These are phyloP conservation scores for Pandemis heparana DNA, from an alignment of 2,888 invertebrate genomes.

Conservation along the genomic window DNA sequence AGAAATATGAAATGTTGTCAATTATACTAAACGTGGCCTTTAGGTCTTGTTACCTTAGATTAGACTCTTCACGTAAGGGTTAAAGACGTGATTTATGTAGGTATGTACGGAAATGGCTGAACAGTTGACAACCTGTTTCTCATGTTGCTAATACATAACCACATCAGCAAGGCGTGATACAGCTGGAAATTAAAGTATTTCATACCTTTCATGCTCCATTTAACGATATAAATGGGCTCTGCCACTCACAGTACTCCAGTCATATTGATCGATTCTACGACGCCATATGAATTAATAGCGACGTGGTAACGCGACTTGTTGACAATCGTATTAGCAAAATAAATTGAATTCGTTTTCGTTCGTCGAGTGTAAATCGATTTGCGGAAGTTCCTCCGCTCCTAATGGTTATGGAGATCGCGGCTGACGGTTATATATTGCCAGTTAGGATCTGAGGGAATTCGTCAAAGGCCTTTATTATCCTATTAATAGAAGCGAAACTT, in stretches of 20 bases:
- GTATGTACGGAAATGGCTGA: too few relatives aligned
- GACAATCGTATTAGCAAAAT: slow-evolving; percentile 33
- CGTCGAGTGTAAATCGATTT: slow-evolving; percentile 18
- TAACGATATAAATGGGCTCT: not conserved
- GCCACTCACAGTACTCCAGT: slow-evolving; percentile 1
- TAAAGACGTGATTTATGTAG: too few relatives aligned
- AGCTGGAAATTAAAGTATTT: too few relatives aligned
- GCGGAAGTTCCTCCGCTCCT: not conserved
- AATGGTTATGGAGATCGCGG: not conserved
- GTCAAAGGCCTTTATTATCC: not conserved
- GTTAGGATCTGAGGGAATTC: not conserved
- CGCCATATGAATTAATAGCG: slow-evolving; percentile 29
- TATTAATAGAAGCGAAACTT: too few relatives aligned
- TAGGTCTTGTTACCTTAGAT: too few relatives aligned
- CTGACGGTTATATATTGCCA: not conserved
- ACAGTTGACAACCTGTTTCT: too few relatives aligned
- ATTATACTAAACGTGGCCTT: too few relatives aligned
- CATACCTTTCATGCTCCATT: not conserved
- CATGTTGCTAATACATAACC: too few relatives aligned
- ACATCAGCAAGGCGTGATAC: too few relatives aligned
- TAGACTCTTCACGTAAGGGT: too few relatives aligned
- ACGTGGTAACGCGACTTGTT: slow-evolving; percentile 16
- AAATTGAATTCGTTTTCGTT: slow-evolving; percentile 28
- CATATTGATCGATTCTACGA: not conserved
- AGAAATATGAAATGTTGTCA: too few relatives aligned